Evolutionary conservation across 2,797 vertebrate species (phyloP).

Genomic region (Anabas testudineus): DNA sequence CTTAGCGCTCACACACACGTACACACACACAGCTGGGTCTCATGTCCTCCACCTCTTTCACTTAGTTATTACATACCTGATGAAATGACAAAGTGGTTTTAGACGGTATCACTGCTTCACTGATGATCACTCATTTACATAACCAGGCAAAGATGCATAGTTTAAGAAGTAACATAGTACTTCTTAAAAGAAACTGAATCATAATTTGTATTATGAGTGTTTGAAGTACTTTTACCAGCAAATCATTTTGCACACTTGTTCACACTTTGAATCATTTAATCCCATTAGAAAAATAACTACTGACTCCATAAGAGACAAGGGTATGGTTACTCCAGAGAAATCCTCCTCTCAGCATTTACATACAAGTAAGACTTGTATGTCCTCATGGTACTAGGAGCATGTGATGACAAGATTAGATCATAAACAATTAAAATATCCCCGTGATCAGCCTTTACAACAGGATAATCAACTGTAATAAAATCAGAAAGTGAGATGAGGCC

Average conservation of each 20-base stretch:
- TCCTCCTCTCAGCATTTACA: too few species aligned
- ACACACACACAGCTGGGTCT: too few species aligned
- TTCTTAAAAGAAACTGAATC: neutral
- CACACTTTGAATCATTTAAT: neutral
- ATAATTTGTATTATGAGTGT: neutral
- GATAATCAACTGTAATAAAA: too few species aligned
- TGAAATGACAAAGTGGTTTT: neutral
- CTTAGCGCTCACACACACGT: too few species aligned
- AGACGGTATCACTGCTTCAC: neutral
- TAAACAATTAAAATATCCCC: too few species aligned
- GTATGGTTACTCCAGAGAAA: neutral
- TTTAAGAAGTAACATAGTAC: neutral
- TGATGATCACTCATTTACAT: neutral
- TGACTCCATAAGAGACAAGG: neutral
- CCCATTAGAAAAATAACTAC: neutral
- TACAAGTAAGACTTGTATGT: too few species aligned
- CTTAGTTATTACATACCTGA: neutral
- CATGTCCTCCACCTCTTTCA: neutral
- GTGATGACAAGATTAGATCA: too few species aligned
- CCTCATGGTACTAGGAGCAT: too few species aligned
- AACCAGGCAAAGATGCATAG: neutral
- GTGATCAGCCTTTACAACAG: too few species aligned
- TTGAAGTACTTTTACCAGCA: neutral
- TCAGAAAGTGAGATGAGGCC: too few species aligned
- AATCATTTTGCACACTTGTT: neutral